Base-by-base conservation (phyloP, 2,113 vertebrate species). In the Anarrhichthys ocellatus region DNA sequence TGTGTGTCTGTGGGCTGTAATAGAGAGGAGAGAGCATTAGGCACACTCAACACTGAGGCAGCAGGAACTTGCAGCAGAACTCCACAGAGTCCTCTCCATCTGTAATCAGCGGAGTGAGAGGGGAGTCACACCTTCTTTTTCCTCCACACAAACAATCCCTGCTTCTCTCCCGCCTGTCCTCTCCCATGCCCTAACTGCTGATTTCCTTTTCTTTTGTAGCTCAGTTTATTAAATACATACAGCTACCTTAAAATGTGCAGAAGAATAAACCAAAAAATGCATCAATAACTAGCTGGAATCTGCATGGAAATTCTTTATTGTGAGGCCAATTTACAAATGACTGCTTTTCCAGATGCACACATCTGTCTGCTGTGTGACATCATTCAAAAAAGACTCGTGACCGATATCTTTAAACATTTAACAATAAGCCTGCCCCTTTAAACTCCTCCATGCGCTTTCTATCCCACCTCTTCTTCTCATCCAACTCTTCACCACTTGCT, bases 11-110 rank as follows among this genome's bases (percentile, higher is more conserved):
- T 78, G 86, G 81, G 78, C 86, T 89, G 84, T 94, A 94, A 94
- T 94, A 56, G 92, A 91, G 87, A 80, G 46, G 84, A 91, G 63
- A 71, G 85, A 78, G 78, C 85, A 88, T 92, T 81, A 84, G 89
- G 89, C 93, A 94, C 93, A 94, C 92, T 89, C 93, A 81, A 89
- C 84, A 76, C 66, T 77, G 84, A 91, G 87, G 89, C 89, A 88
- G 88, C 91, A 88, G 90, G 89, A 93, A 92, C 90, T 91, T 92
- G 91, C 85, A 72, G 89, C 85, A 85, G 72, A 91, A 88, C 90
- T 93, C 92, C 87, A 71, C 85, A 73, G 91, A 93, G 92, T 86
- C 92, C 85, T 91, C 90, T 92, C 83, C 68, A 69, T 81, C 91
- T 84, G 89, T 94, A 94, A 94, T 94, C 89, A 93, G 85, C n/a